These are phyloP conservation scores for Clarias batrachus DNA, from an alignment of 2,113 vertebrate species.

Conservation along the genomic window DNA sequence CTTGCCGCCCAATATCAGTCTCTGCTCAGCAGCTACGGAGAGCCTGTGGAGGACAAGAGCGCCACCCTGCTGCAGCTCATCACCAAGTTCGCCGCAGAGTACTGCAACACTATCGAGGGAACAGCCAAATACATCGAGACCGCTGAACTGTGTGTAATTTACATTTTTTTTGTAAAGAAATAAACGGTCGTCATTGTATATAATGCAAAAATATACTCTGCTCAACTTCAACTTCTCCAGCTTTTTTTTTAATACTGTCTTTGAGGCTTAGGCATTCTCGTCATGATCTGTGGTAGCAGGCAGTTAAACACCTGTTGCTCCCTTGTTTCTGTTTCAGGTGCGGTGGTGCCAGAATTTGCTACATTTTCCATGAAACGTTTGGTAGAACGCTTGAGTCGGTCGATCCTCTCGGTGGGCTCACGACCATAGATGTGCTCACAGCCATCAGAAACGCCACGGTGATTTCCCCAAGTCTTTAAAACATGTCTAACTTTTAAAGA, in stretches of 20 bases:
- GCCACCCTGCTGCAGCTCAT: constrained; percentile 95
- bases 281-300: background rate
- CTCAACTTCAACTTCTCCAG: background rate
- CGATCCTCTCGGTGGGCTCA: constrained; percentile 91
- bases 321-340: constrained; percentile 75
- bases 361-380: constrained; percentile 98
- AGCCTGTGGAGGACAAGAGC: constrained; percentile 94
- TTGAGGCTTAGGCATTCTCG: background rate
- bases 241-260: background rate
- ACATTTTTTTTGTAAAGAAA: background rate
- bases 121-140: constrained; percentile 99
- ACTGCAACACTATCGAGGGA: constrained; percentile 98
- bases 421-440: constrained; percentile 95
- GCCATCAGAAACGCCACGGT: constrained; percentile 98
- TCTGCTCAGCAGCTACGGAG: constrained; percentile 91
- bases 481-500: background rate
- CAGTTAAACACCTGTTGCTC: background rate
- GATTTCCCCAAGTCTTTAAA: constrained; percentile 58
- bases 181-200: background rate
- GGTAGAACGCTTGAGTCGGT: constrained; percentile 96
- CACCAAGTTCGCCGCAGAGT: constrained; percentile 98
- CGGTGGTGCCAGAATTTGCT: constrained; percentile 95
- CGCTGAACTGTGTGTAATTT: constrained; percentile 86
- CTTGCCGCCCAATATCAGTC: constrained; percentile 95
- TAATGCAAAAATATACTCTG: background rate